Percentiles rank a stretch among this genome's conserved stretches.
Evolutionary conservation across 2,888 invertebrate species (phyloP).

Genomic region (Rapana venosa): DNA sequence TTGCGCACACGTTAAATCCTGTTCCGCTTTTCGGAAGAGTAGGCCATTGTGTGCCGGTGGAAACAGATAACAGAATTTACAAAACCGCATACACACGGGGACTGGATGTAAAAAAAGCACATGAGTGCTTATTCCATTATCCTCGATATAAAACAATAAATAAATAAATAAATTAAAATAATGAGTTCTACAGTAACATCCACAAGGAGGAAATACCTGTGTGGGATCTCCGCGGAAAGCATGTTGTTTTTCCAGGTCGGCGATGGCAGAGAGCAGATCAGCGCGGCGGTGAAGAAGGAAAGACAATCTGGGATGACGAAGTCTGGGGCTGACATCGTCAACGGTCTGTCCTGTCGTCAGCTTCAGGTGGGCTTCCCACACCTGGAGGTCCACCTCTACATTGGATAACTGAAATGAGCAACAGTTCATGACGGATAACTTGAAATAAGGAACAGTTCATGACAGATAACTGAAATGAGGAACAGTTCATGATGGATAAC

Average conservation of each 20-base stretch:
- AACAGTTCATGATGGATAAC: neutral
- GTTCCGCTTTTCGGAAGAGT: too few relatives aligned
- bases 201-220: slow-evolving; percentile 57
- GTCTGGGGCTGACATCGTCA: slow-evolving; percentile 48
- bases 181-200: neutral
- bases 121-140: too few relatives aligned
- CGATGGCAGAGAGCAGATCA: slow-evolving; percentile 54
- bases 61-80: too few relatives aligned
- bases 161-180: too few relatives aligned
- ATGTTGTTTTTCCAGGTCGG: slow-evolving; percentile 54
- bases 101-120: too few relatives aligned
- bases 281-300: slow-evolving; percentile 56
- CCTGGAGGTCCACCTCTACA: slow-evolving; percentile 60
- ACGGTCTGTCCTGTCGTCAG: slow-evolving; percentile 63
- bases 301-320: slow-evolving; percentile 67
- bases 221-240: slow-evolving; percentile 68
- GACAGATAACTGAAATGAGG: too few relatives aligned
- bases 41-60: too few relatives aligned
- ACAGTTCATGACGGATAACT: too few relatives aligned
- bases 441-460: too few relatives aligned
- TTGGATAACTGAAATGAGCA: slow-evolving; percentile 56
- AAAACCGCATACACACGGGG: too few relatives aligned
- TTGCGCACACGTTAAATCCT: too few relatives aligned
- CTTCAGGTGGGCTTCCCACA: slow-evolving; percentile 56
- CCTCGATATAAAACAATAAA: too few relatives aligned